Percentiles rank a stretch among this genome's conserved stretches.
Conservation (phyloP, 2,888 invertebrate species). For the Mactromeris polynyma region DNA sequence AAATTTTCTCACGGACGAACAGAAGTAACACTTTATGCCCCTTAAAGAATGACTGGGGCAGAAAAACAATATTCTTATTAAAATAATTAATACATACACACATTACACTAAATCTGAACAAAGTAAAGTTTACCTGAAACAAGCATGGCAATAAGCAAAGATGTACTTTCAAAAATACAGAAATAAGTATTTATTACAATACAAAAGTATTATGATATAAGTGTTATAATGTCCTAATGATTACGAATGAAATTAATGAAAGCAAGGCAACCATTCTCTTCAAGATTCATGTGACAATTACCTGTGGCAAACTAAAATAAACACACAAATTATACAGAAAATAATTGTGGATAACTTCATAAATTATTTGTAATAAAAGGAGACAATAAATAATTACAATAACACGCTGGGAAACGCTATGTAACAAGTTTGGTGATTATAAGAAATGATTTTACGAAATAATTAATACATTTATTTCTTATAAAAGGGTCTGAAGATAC, state of each 20-base stretch:
- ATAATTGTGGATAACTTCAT: background rate
- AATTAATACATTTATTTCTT: too few relatives aligned
- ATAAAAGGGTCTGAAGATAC: too few relatives aligned
- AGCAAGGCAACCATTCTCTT: constrained; percentile 73
- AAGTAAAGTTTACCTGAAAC: background rate
- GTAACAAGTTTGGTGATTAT: background rate
- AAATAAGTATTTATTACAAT: constrained; percentile 31
- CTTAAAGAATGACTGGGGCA: too few relatives aligned
- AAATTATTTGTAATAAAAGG: background rate
- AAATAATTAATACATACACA: too few relatives aligned
- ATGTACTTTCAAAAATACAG: background rate
- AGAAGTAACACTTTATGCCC: too few relatives aligned
- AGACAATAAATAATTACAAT: background rate
- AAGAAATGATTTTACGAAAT: too few relatives aligned
- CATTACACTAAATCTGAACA: background rate
- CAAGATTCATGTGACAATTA: constrained; percentile 14
- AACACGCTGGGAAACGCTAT: background rate
- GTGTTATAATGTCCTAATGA: background rate
- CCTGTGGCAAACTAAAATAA: constrained; percentile 16
- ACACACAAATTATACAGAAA: background rate
- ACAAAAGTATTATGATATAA: background rate
- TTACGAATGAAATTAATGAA: constrained; percentile 23
- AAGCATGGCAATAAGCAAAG: background rate
- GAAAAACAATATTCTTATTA: too few relatives aligned
- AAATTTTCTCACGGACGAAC: too few relatives aligned